phyloP scores from a whole-genome alignment of 2,888 invertebrate genomes.

The Cheilosia variabilis region DNA sequence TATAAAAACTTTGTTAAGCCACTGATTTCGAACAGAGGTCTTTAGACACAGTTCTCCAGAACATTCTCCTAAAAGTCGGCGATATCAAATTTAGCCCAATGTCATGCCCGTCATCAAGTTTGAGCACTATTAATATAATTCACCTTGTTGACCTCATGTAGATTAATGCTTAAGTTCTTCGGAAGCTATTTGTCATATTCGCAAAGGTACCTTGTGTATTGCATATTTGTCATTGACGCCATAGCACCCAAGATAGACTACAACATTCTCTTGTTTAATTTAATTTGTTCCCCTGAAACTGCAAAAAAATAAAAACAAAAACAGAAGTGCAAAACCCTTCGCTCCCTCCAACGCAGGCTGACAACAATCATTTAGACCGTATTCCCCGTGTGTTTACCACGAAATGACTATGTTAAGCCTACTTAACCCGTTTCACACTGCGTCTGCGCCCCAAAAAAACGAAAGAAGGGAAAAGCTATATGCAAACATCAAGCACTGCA shows the following conservation, averaged over 20 bases:
- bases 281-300: constrained; percentile 37
- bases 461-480: background rate
- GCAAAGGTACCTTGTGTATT: background rate
- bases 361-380: constrained; percentile 32
- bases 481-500: constrained; percentile 30
- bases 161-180: constrained; percentile 19
- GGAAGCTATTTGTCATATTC: constrained; percentile 36
- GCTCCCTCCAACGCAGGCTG: background rate
- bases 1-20: too few species aligned
- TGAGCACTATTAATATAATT: background rate
- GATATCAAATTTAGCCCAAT: background rate
- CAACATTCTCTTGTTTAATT: constrained; percentile 35
- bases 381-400: constrained; percentile 24
- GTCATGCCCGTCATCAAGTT: background rate
- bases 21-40: too few species aligned
- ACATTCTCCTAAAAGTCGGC: background rate
- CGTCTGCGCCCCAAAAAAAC: background rate
- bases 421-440: constrained; percentile 12
- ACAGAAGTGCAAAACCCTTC: background rate
- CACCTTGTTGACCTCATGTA: constrained; percentile 20
- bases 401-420: constrained; percentile 36
- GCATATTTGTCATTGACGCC: background rate
- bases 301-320: background rate
- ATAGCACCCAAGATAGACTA: background rate
- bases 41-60: too few species aligned